Conservation (phyloP, 2,797 vertebrate species). For the Apogon hyalosoma region DNA sequence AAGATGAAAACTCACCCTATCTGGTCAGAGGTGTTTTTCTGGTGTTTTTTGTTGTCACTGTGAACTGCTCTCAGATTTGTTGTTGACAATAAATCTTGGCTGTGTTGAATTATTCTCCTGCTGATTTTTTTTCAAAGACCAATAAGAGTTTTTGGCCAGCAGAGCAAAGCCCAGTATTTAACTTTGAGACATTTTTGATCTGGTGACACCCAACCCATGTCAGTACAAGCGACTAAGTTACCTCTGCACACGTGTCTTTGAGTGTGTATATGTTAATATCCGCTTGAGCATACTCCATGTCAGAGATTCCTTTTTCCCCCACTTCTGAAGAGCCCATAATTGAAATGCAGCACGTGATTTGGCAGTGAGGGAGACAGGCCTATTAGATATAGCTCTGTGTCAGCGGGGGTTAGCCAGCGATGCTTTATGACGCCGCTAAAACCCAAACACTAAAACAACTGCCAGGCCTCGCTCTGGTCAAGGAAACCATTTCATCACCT, state of each 20-base stretch:
- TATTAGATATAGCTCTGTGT: constrained; percentile 64
- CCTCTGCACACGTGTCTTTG: constrained; percentile 3
- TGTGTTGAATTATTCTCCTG: no score
- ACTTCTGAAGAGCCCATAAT: constrained; percentile 51
- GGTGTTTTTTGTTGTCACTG: no score
- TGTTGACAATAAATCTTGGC: no score
- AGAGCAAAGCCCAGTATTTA: no score
- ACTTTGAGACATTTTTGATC: no score
- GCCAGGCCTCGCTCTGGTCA: constrained; percentile 66
- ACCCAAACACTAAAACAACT: constrained; percentile 70
- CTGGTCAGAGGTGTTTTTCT: no score
- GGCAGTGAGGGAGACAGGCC: constrained; percentile 53
- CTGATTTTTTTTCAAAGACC: no score
- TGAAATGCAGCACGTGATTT: constrained; percentile 64
- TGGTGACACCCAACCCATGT: no score
- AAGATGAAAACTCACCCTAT: no score
- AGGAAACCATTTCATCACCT: constrained; percentile 72
- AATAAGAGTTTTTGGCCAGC: no score
- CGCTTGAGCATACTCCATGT: not conserved
- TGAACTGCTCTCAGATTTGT: no score
- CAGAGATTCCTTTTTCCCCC: constrained; percentile 16
- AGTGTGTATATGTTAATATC: constrained; percentile 1
- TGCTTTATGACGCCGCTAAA: constrained; percentile 70
- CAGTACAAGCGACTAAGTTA: constrained; percentile 1
- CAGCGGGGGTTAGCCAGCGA: constrained; percentile 44